Conservation (phyloP, 2,888 invertebrate genomes). For the Coleophora flavipennella region DNA sequence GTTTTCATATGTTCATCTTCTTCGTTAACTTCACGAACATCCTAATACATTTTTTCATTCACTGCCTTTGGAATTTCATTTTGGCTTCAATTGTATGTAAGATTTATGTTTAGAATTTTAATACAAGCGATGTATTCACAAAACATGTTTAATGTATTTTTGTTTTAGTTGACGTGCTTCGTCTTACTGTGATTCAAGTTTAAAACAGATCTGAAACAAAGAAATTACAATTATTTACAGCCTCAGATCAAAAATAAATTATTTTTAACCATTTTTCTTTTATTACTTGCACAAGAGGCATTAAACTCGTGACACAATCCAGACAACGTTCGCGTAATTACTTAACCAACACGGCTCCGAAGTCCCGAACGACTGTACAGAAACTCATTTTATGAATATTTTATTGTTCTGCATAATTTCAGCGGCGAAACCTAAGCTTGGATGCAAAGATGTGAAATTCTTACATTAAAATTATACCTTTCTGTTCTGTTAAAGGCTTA, state of each 20-base stretch:
- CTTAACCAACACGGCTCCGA: neutral
- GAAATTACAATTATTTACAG: too few relatives aligned
- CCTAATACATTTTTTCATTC: neutral
- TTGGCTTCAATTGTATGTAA: neutral
- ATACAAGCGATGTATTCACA: too few relatives aligned
- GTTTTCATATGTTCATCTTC: neutral
- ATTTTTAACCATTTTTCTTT: too few relatives aligned
- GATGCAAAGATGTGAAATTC: neutral
- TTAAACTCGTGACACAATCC: neutral
- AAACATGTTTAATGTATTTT: too few relatives aligned
- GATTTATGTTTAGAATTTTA: too few relatives aligned
- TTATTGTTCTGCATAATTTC: conserved; percentile 12
- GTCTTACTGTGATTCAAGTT: too few relatives aligned
- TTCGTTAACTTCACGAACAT: neutral
- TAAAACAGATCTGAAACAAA: too few relatives aligned
- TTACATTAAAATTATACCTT: too few relatives aligned
- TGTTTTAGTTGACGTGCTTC: too few relatives aligned
- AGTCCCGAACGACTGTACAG: neutral
- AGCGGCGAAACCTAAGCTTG: neutral
- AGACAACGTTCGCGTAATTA: conserved; percentile 17
- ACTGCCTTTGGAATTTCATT: neutral
- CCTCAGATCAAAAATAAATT: too few relatives aligned
- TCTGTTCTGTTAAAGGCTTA: too few relatives aligned
- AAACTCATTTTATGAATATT: conserved; percentile 14
- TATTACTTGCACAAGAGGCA: neutral